Evolutionary conservation across 2,113 vertebrate genomes (phyloP).

Genomic region (Otocyon megalotis): DNA sequence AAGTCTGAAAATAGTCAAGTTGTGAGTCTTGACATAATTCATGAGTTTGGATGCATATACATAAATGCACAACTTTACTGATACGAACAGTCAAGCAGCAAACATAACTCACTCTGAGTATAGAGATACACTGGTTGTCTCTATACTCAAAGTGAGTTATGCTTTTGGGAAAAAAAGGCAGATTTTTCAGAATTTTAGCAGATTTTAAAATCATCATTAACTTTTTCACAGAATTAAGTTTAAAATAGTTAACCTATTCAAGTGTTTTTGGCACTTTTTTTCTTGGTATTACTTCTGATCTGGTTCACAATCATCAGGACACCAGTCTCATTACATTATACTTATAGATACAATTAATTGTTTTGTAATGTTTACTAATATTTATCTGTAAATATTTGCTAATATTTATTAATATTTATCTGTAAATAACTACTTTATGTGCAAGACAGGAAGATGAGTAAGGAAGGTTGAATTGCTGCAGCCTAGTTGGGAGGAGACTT

Average conservation of each 20-base stretch:
- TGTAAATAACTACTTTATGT: neutral
- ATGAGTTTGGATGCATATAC: neutral
- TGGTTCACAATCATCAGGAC: neutral
- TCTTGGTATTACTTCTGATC: neutral
- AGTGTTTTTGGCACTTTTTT: neutral
- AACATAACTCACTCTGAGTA: neutral
- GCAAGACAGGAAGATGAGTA: neutral
- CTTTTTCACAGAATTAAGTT: neutral
- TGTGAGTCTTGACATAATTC: constrained; percentile 16
- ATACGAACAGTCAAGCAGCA: neutral
- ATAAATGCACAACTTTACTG: neutral
- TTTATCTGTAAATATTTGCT: neutral
- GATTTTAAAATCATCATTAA: neutral
- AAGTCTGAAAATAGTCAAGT: neutral
- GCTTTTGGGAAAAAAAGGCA: neutral
- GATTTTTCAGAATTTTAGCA: neutral
- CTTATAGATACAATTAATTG: neutral
- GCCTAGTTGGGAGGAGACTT: neutral
- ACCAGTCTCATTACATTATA: neutral
- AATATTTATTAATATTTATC: neutral
- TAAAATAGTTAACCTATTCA: neutral
- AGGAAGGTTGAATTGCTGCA: neutral
- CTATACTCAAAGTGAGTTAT: neutral
- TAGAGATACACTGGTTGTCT: neutral
- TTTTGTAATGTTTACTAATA: neutral